Evolutionary conservation across 1,140 invertebrate genomes (phyloP).

Genomic region (Conus ventricosus): DNA sequence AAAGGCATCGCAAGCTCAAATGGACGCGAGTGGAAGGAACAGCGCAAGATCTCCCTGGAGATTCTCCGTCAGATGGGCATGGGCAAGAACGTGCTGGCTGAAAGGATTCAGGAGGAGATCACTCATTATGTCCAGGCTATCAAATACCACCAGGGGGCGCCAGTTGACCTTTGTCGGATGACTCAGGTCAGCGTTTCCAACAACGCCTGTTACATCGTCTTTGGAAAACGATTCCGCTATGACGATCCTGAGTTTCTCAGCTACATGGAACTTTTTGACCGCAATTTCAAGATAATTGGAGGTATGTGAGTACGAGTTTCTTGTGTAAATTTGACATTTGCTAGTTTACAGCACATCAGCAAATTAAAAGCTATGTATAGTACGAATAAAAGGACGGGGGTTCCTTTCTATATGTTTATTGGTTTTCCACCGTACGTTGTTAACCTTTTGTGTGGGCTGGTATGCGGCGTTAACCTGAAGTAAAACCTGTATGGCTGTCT

Average conservation of each 20-base stretch:
- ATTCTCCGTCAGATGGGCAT: conserved; percentile 87
- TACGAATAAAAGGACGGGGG: too few species aligned
- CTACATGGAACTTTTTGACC: conserved; percentile 23
- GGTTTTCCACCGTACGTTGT: too few species aligned
- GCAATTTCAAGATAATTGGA: conserved; percentile 17
- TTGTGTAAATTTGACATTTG: too few species aligned
- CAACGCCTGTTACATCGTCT: conserved; percentile 49
- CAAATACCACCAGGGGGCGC: conserved; percentile 23
- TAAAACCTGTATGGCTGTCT: too few species aligned
- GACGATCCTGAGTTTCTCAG: conserved; percentile 67
- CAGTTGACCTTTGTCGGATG: conserved; percentile 33
- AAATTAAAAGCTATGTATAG: too few species aligned
- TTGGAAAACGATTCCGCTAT: conserved; percentile 64
- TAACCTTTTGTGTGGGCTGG: too few species aligned
- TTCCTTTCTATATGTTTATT: too few species aligned
- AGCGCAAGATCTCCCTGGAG: conserved; percentile 83
- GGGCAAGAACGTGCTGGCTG: conserved; percentile 82
- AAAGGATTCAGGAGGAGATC: conserved; percentile 77
- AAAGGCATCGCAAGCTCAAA: conserved; percentile 77
- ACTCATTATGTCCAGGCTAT: conserved; percentile 34
- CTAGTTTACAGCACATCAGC: too few species aligned
- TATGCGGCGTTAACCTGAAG: too few species aligned
- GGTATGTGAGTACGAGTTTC: not conserved
- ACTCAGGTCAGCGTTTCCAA: conserved; percentile 44
- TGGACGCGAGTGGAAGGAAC: conserved; percentile 87